phyloP scores from a whole-genome alignment of 2,888 invertebrate species.

The Drosophila lutescens region DNA sequence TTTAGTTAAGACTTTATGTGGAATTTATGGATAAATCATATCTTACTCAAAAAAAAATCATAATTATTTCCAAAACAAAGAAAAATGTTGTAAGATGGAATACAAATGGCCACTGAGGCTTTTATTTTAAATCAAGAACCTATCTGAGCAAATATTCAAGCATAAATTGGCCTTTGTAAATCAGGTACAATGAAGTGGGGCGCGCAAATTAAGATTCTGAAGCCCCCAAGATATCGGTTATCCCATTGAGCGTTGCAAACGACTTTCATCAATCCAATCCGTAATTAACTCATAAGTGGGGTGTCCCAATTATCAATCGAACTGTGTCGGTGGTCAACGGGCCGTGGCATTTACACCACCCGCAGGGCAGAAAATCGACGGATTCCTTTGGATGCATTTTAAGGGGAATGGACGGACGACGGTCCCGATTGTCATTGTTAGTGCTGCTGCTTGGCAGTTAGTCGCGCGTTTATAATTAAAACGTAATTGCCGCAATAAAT shows the following conservation, averaged over 20 bases:
- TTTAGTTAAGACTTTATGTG: no score
- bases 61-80: no score
- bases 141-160: no score
- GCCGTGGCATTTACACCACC: constrained; percentile 21
- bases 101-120: no score
- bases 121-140: no score
- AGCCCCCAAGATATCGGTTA: constrained; percentile 6
- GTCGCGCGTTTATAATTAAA: constrained; percentile 76
- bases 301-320: constrained; percentile 28
- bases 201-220: not conserved
- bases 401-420: not conserved
- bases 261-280: constrained; percentile 19
- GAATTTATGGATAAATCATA: no score
- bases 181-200: not conserved
- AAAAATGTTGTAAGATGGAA: no score
- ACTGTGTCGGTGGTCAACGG: constrained; percentile 23
- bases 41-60: no score
- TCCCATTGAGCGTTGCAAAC: constrained; percentile 18
- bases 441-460: constrained; percentile 49
- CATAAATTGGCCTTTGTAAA: not conserved
- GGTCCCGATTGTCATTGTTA: constrained; percentile 35
- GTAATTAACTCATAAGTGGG: constrained; percentile 40
- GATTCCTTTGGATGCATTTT: constrained; percentile 25
- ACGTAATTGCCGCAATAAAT: constrained; percentile 77
- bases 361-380: constrained; percentile 14